These are phyloP conservation scores for Rhynchotus rufescens DNA, from an alignment of 2,797 vertebrate genomes.

Conservation along the genomic window DNA sequence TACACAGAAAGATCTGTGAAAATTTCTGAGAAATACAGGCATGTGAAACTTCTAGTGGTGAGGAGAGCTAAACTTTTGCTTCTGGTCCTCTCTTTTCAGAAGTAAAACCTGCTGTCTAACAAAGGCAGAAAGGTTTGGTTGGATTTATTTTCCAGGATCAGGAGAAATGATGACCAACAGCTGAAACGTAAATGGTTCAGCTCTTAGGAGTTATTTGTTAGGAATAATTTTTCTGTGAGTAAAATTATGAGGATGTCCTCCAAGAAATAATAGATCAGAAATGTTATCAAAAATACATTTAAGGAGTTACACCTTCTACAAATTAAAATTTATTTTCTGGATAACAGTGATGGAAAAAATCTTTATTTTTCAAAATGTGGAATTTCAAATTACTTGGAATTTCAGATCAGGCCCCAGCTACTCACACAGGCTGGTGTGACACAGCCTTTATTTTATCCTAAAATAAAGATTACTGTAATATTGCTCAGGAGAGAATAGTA, in stretches of 20 bases:
- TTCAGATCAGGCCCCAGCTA: neutral
- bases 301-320: neutral
- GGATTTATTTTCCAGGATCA: conserved; percentile 3
- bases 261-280: conserved; percentile 49
- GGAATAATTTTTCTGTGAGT: conserved; percentile 23
- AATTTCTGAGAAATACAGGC: neutral
- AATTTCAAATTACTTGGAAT: neutral
- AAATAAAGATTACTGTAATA: neutral
- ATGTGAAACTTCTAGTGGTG: neutral
- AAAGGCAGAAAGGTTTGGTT: conserved; percentile 32
- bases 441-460: too few species aligned
- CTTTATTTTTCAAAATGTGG: neutral
- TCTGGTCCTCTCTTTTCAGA: neutral
- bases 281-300: conserved; percentile 10
- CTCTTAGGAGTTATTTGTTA: neutral
- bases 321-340: neutral
- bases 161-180: conserved; percentile 29
- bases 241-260: neutral
- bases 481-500: neutral
- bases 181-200: conserved; percentile 17
- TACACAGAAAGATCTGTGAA: neutral
- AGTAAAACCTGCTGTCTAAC: neutral
- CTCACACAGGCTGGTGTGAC: accelerated
- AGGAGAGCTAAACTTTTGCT: conserved; percentile 11
- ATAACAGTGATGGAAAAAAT: neutral